These are phyloP conservation scores for Muscicapa striata DNA, from an alignment of 2,797 vertebrate species.

Conservation along the genomic window DNA sequence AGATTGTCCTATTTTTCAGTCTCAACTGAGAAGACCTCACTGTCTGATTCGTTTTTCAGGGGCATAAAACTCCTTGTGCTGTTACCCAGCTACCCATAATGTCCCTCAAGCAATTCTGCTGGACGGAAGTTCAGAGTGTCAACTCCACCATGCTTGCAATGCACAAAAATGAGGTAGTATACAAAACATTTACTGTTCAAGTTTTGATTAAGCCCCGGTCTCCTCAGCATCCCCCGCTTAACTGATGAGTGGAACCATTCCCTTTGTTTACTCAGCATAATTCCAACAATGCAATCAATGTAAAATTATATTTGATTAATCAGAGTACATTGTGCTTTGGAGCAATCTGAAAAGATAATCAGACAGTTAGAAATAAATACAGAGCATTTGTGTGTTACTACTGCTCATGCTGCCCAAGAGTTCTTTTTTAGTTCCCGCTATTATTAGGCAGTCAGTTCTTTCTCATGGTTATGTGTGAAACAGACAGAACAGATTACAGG, in stretches of 20 bases:
- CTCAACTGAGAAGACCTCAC: conserved; percentile 60
- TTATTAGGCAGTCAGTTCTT: conserved; percentile 22
- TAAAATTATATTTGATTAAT: conserved; percentile 1
- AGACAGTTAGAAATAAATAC: conserved; percentile 37
- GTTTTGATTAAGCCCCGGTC: conserved; percentile 70
- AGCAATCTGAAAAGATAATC: conserved; percentile 61
- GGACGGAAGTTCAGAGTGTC: conserved; percentile 53
- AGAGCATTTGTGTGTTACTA: background rate
- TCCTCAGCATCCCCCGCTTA: conserved; percentile 40
- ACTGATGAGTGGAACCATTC: conserved; percentile 54
- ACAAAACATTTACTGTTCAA: conserved; percentile 70
- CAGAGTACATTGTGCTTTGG: conserved; percentile 66
- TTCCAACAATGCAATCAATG: conserved; percentile 31
- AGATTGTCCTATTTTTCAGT: conserved; percentile 68
- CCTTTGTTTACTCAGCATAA: background rate
- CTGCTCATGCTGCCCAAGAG: background rate
- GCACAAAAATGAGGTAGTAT: conserved; percentile 81
- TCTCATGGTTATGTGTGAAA: conserved; percentile 4
- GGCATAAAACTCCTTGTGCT: conserved; percentile 37
- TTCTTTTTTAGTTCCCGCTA: background rate
- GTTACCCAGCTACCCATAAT: conserved; percentile 63
- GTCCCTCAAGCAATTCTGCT: conserved; percentile 38
- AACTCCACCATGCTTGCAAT: conserved; percentile 55
- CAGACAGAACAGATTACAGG: conserved; percentile 35
- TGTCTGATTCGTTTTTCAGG: conserved; percentile 56